Base-by-base conservation (phyloP, 2,113 vertebrate species). In the Trinectes maculatus region DNA sequence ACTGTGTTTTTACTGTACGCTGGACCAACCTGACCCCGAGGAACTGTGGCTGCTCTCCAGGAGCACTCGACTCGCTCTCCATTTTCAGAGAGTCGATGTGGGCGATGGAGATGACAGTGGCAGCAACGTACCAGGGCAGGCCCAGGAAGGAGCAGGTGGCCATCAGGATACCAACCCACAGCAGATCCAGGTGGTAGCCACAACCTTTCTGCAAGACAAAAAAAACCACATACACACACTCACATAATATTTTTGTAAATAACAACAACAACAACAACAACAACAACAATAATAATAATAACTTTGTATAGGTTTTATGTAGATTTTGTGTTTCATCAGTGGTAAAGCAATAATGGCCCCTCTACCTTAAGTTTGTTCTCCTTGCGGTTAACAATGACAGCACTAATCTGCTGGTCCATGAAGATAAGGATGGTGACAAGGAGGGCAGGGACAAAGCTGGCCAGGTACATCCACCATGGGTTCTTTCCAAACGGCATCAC, bases 351-450 rank as follows among this genome's bases (percentile, higher is more conserved):
- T 3, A 24, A 31, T 18, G 5, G 34, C 7, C 24, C 9, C 49
- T 47, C 40, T 77, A 98, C 97, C 94, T 93, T 93, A 18, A 99
- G 93, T 73, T 97, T 99, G 89, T 99, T 94, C 85, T 99, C 96
- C 78, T 98, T 98, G 71, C 96, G 91, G 89, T 98, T 99, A 68
- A 98, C 95, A 5, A 98, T 99, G 86, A 99, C 96, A 0, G 96
- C 97, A 0, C 95, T 98, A 87, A 99, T 98, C 89, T 99, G 97
- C 90, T 99, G 96, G 88, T 98, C 97, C 97, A 99, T 99, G 93
- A 99, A 98, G 92, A 99, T 96, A 85, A 99, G 93, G 87, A 99
- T 98, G 71, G 96, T 98, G 80, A 98, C 96, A 0, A 99, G 92
- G 21, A 99, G 92, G 16, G 97, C 96, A 0, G 97, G 97, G 6